Percentiles rank a stretch among this genome's conserved stretches.
These are phyloP conservation scores for Ostrea denselamellosa DNA, from an alignment of 1,140 invertebrate genomes.

Conservation along the genomic window DNA sequence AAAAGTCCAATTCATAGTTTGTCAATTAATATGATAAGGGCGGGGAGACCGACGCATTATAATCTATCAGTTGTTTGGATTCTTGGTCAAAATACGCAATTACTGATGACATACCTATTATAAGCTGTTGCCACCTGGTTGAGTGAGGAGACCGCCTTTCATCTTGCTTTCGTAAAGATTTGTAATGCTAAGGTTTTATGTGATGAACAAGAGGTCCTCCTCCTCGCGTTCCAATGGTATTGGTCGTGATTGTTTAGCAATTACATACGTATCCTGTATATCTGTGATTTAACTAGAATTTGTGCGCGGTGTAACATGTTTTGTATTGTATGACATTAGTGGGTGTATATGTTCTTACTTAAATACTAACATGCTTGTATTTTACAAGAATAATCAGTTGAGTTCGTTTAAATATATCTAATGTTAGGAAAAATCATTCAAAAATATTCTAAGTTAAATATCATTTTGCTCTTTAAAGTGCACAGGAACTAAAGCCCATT, in stretches of 20 bases:
- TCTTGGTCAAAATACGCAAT: background rate
- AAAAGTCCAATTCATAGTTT: background rate
- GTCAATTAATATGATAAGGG: background rate
- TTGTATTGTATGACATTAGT: slow-evolving; percentile 11
- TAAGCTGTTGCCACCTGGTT: background rate
- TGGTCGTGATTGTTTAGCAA: background rate
- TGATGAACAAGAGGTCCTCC: background rate
- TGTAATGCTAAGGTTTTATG: background rate
- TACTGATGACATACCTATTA: background rate
- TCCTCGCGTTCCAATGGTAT: slow-evolving; percentile 25
- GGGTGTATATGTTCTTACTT: background rate
- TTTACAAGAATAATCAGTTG: background rate
- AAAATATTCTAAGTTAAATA: background rate
- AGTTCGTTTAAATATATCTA: background rate
- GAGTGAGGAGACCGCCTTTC: no score
- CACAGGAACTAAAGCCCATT: slow-evolving; percentile 26
- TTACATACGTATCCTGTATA: background rate
- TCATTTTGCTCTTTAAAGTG: slow-evolving; percentile 32
- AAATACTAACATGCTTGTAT: background rate
- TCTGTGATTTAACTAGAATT: background rate
- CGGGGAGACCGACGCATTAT: background rate
- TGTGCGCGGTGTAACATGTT: background rate
- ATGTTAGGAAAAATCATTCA: background rate
- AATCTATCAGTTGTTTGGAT: background rate
- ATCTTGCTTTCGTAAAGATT: background rate